Base-by-base conservation (phyloP, 2,113 vertebrate genomes). In the Dipodomys merriami region DNA sequence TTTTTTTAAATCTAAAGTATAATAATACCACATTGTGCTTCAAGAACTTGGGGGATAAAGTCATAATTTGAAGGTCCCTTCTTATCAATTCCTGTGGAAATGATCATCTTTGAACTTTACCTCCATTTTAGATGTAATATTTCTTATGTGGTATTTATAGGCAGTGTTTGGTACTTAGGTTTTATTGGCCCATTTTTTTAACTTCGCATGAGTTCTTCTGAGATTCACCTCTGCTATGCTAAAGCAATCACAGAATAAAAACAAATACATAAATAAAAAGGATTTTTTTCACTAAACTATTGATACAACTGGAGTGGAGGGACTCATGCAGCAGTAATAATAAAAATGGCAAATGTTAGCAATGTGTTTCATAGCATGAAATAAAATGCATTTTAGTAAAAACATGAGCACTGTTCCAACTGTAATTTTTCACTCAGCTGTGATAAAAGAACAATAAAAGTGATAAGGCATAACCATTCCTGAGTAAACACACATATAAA, bases 301-400 rank as follows among this genome's bases (percentile, higher is more conserved):
- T 91, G 60, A 94, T 39, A 79, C 69, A 95, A 91, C 95, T 91
- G 57, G 91, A 94, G 0, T 90, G 35, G 67, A 85, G 95, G 73
- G 84, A 97, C 80, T 49, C 73, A 16, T 78, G 20, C 1, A 83
- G 53, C 20, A 33, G 0, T 49, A 57, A 87, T 62, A 88, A 88
- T 94, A 94, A 97, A 98, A 88, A 44, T 60, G 82, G 71, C 49
- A 81, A 35, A 84, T 0, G 20, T 19, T 62, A 96, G 44, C 69
- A 96, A 96, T 96, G 90, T 93, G 90, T 94, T 96, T 95, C 49
- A 18, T 94, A 91, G 90, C 83, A 9, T 96, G 93, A 96, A 97
- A 96, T 95, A 97, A 68, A 97, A 91, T 76, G 11, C 0, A 92
- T 93, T 97, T 96, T 95, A 71, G 92, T 97, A 91, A 93, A 95